A percentile compares a stretch with the other conserved stretches of the same genome.
phyloP scores from a whole-genome alignment of 2,113 vertebrate species.

The Butorides virescens region DNA sequence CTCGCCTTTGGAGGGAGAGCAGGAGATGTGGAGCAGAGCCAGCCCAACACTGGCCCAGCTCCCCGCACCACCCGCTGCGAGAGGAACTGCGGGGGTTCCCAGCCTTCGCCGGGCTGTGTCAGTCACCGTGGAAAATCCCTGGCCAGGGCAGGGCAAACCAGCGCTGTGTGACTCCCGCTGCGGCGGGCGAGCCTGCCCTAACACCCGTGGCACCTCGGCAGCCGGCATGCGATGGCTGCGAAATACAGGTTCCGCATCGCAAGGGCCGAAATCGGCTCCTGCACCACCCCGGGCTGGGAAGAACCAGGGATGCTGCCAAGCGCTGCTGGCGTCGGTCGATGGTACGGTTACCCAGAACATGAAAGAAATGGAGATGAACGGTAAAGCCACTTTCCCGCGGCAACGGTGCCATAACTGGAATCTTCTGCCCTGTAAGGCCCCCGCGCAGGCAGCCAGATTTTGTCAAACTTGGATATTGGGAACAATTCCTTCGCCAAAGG shows the following conservation, averaged over 20 bases:
- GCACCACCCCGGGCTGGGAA: neutral
- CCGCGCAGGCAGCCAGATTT: neutral
- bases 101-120: neutral
- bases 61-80: neutral
- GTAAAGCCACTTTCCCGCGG: neutral
- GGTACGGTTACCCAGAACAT: neutral
- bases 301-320: neutral
- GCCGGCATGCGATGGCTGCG: neutral
- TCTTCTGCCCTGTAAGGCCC: neutral
- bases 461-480: neutral
- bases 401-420: too few species aligned
- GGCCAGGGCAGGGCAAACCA: neutral
- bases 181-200: neutral
- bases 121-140: neutral
- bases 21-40: neutral
- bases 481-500: neutral
- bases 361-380: neutral
- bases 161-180: neutral
- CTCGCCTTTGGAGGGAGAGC: neutral
- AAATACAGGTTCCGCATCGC: neutral
- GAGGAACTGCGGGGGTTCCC: neutral
- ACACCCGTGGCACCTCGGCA: neutral
- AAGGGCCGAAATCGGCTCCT: neutral
- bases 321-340: neutral
- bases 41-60: neutral